These are phyloP conservation scores for Torymus texanus DNA, from an alignment of 2,888 invertebrate species.

Conservation along the genomic window DNA sequence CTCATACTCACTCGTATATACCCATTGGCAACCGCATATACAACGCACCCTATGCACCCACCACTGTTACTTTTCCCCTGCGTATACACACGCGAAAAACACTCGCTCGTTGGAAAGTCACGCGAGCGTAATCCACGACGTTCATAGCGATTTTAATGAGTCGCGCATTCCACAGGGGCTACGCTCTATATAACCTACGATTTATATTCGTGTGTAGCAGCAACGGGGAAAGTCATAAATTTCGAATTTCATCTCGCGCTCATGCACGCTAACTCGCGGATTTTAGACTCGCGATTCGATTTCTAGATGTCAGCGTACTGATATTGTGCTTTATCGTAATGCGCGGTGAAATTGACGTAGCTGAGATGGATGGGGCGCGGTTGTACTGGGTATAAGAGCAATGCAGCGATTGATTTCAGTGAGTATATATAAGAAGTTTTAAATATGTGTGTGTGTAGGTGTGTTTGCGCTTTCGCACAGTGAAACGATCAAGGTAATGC, in stretches of 20 bases:
- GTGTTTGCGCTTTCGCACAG: too few species aligned
- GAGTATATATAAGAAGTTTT: too few species aligned
- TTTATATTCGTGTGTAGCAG: conserved; percentile 24
- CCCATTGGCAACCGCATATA: neutral
- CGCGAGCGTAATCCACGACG: neutral
- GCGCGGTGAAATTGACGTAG: too few species aligned
- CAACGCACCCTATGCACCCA: neutral
- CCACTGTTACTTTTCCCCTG: neutral
- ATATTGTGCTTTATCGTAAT: too few species aligned
- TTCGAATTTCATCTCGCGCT: conserved; percentile 27
- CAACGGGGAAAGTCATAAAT: conserved; percentile 39
- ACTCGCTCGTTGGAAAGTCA: conserved; percentile 17
- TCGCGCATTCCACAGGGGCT: conserved; percentile 27
- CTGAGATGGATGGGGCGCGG: too few species aligned
- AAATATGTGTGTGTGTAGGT: too few species aligned
- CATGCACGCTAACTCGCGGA: neutral
- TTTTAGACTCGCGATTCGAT: conserved; percentile 28
- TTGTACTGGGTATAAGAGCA: too few species aligned
- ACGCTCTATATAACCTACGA: conserved; percentile 35
- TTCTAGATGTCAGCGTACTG: conserved; percentile 6
- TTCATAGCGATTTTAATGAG: conserved; percentile 36
- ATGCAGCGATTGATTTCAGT: too few species aligned
- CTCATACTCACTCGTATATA: too few species aligned
- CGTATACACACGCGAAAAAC: neutral
- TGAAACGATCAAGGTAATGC: too few species aligned